Percentiles rank a stretch among this genome's conserved stretches.
Evolutionary conservation across 2,113 vertebrate species (phyloP).

Genomic region (Paralichthys olivaceus): DNA sequence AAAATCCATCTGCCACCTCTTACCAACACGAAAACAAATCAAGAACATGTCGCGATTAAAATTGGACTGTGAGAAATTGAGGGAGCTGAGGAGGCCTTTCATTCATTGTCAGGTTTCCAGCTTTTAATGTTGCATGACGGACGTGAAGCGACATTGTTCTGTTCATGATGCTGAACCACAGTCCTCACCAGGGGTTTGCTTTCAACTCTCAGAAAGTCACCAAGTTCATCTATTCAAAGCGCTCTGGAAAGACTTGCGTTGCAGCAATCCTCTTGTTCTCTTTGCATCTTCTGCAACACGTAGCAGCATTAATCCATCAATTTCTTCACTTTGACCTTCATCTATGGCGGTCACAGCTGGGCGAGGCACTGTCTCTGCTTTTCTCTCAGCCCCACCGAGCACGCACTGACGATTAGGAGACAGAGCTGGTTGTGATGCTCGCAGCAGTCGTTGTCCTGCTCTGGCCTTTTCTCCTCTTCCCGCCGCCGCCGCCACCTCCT

Average conservation of each 20-base stretch:
- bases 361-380: constrained; percentile 40
- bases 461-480: constrained; percentile 84
- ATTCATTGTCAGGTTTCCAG: constrained; percentile 37
- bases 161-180: constrained; percentile 34
- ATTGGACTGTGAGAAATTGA: constrained; percentile 40
- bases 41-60: constrained; percentile 58
- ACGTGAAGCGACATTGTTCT: constrained; percentile 5
- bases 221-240: constrained; percentile 36
- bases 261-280: constrained; percentile 78
- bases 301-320: constrained; percentile 78
- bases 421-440: constrained; percentile 74
- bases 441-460: constrained; percentile 81
- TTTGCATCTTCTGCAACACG: constrained; percentile 72
- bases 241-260: constrained; percentile 53
- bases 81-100: constrained; percentile 31
- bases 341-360: constrained; percentile 37
- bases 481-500: constrained; percentile 63
- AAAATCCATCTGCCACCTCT: constrained; percentile 61
- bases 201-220: constrained; percentile 30
- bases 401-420: constrained; percentile 79
- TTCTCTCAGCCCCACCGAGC: constrained; percentile 40
- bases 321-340: constrained; percentile 55
- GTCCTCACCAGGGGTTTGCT: constrained; percentile 32
- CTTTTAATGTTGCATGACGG: constrained; percentile 23
- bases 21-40: constrained; percentile 54